Evolutionary conservation across 2,113 vertebrate species (phyloP), one percentile per base, ranked within the genome.

Genomic region (Nyctereutes procyonoides): DNA sequence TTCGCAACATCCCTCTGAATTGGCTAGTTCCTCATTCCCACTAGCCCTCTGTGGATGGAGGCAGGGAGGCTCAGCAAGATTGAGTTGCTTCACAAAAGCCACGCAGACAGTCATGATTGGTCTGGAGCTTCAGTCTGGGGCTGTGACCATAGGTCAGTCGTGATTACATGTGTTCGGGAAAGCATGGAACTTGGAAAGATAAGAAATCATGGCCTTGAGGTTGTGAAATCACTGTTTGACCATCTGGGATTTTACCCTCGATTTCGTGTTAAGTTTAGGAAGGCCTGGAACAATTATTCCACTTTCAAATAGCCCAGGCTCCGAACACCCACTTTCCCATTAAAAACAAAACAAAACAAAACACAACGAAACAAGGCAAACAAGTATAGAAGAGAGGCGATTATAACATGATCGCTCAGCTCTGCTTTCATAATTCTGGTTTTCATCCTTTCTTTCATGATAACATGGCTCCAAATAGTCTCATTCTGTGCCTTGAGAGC

Each of bases 211-310:
- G 97, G 74, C 63, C 91, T 93, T 93, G 51, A 7, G 67, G 53
- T 87, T 98, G 97, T 97, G 95, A 90, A 97, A 96, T 96, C 97
- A 76, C 92, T 98, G 81, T 97, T 98, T 81, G 95, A 95, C 97
- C 94, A 96, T 17, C 22, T 95, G 98, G 98, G 98, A 98, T 98
- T 98, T 97, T 60, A 93, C 95, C 98, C 97, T 88, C 51, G 58
- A 92, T 91, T 96, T 91, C 94, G 82, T 98, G 97, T 97, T 97
- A 98, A 97, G 96, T 97, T 98, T 98, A 98, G 86, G 90, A 95
- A 98, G 97, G 98, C 93, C 96, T 96, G 74, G 91, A 96, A 96
- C 95, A 89, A 96, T 98, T 97, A 88, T 90, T 90, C 87, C 92
- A 94, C 2, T 73, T 92, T 82, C 90, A 79, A 16, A 93, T 96